Conservation (phyloP, 1,140 invertebrate genomes). For the Hylaeus anthracinus region DNA sequence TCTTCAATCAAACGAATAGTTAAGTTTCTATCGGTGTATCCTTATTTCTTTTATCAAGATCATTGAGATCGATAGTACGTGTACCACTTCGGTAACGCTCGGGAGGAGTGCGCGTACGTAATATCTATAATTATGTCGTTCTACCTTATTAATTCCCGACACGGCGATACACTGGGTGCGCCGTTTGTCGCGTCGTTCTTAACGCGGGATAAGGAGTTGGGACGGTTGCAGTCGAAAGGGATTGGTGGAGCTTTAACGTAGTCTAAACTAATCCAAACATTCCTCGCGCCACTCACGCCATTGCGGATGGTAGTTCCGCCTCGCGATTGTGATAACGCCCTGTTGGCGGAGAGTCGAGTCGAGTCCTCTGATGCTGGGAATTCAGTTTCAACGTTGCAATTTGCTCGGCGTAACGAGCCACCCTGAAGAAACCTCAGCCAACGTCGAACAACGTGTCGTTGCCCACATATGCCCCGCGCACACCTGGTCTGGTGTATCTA, state of each 20-base stretch:
- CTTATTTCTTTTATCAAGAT: too few species aligned
- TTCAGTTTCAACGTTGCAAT: constrained; percentile 49
- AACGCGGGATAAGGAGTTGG: not conserved
- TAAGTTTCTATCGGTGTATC: too few species aligned
- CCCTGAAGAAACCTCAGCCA: constrained; percentile 28
- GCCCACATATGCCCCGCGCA: constrained; percentile 22
- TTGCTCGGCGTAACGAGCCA: constrained; percentile 46
- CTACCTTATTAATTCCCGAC: too few species aligned
- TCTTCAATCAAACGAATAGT: too few species aligned
- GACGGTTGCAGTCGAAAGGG: not conserved
- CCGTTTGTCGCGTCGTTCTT: not conserved
- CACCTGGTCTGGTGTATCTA: constrained; percentile 11
- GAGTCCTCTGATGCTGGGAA: constrained; percentile 5
- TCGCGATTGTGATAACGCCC: constrained; percentile 56
- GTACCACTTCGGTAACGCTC: too few species aligned
- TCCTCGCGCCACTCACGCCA: constrained; percentile 1
- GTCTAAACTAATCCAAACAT: constrained; percentile 41
- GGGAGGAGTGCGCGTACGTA: too few species aligned
- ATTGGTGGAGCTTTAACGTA: too few species aligned
- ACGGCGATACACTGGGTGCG: not conserved
- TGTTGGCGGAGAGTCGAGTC: constrained; percentile 22
- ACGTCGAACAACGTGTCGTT: constrained; percentile 38
- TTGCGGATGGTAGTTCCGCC: constrained; percentile 19
- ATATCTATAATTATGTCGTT: too few species aligned
- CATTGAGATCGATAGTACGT: too few species aligned